phyloP scores from a whole-genome alignment of 2,113 vertebrate species.

The Podiceps cristatus region DNA sequence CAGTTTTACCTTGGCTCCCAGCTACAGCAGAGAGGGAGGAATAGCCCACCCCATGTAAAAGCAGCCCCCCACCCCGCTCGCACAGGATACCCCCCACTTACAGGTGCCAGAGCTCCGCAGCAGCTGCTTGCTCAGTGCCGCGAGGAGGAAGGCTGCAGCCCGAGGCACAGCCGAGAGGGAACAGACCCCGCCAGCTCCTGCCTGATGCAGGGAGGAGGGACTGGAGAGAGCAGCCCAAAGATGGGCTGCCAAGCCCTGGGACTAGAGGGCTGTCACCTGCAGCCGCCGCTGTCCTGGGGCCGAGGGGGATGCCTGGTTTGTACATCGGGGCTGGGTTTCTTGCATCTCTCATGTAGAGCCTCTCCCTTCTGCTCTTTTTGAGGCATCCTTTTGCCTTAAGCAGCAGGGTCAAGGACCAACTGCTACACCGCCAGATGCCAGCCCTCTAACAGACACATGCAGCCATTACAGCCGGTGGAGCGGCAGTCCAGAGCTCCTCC shows the following conservation, averaged over 20 bases:
- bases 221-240: neutral
- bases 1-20: neutral
- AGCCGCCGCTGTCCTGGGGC: rapidly evolving
- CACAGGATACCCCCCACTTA: neutral
- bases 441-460: rapidly evolving
- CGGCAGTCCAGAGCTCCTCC: neutral
- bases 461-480: no score
- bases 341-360: rapidly evolving
- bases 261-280: neutral
- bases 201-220: neutral
- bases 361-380: no score
- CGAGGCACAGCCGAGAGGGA: neutral
- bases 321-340: neutral
- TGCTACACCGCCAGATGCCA: rapidly evolving
- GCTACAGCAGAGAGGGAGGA: neutral
- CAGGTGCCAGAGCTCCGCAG: neutral
- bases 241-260: neutral
- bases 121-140: rapidly evolving
- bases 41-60: neutral
- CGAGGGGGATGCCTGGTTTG: rapidly evolving
- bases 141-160: neutral
- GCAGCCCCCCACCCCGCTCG: neutral
- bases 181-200: neutral
- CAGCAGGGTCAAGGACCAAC: neutral
- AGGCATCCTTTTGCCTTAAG: neutral